These are phyloP conservation scores for Sebastes hubbsi DNA, from an alignment of 2,797 vertebrate genomes.

Conservation along the genomic window DNA sequence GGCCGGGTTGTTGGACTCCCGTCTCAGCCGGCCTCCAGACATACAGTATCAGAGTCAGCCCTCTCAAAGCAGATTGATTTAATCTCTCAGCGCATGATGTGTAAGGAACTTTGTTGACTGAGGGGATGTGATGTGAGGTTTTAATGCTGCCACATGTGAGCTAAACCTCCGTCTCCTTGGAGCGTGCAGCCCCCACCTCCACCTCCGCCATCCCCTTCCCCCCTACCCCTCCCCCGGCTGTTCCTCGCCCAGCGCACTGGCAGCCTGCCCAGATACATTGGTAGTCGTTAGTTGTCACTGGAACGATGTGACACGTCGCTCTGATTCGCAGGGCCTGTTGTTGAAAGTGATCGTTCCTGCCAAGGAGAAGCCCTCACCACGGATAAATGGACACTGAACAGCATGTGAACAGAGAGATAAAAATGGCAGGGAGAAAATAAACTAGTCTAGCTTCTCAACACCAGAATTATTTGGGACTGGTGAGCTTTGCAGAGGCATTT, in stretches of 20 bases:
- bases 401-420: conserved; percentile 75
- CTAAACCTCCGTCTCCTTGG: conserved; percentile 70
- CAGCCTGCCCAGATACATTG: conserved; percentile 73
- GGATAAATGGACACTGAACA: conserved; percentile 73
- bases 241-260: conserved; percentile 64
- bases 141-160: conserved; percentile 69
- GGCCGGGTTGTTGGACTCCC: conserved; percentile 40
- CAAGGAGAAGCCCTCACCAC: conserved; percentile 68
- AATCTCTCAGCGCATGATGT: conserved; percentile 69
- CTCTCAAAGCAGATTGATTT: conserved; percentile 67
- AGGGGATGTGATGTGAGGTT: conserved; percentile 69
- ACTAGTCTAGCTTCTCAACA: conserved; percentile 48
- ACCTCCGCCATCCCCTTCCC: neutral
- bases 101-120: conserved; percentile 72
- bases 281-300: conserved; percentile 77
- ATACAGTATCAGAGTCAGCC: conserved; percentile 57
- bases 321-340: conserved; percentile 72
- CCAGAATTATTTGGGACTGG: conserved; percentile 27
- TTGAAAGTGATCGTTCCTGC: conserved; percentile 74
- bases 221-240: conserved; percentile 24
- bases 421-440: conserved; percentile 70
- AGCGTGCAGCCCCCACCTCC: conserved; percentile 31
- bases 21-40: conserved; percentile 54
- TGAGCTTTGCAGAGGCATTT: conserved; percentile 27
- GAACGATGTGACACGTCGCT: conserved; percentile 73